Evolutionary conservation across 2,888 invertebrate species (phyloP).

Genomic region (Himalopsyche japonica): DNA sequence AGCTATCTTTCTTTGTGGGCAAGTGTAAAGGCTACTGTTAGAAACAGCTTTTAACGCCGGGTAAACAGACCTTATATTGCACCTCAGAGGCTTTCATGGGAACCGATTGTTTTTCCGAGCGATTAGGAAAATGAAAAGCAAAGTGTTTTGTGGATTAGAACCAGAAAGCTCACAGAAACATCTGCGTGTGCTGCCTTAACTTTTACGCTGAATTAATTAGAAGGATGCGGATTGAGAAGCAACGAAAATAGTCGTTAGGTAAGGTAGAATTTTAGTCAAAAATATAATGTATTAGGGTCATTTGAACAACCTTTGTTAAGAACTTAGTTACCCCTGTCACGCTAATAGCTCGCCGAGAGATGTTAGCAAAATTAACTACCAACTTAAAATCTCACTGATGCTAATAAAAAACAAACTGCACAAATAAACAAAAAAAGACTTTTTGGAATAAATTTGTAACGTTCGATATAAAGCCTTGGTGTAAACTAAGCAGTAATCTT

Average conservation of each 20-base stretch:
- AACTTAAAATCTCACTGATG: too few species aligned
- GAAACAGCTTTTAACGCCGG: conserved; percentile 23
- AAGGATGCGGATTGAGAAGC: background rate
- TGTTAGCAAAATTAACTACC: too few species aligned
- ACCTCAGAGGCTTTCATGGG: conserved; percentile 24
- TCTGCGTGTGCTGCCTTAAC: background rate
- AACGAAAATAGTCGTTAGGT: background rate
- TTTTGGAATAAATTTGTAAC: too few species aligned
- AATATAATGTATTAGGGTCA: background rate
- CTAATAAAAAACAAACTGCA: too few species aligned
- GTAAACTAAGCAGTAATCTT: background rate
- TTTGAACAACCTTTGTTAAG: background rate
- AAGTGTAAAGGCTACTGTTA: background rate
- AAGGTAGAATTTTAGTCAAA: background rate
- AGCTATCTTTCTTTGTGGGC: background rate
- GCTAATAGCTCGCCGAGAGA: too few species aligned
- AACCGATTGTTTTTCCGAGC: conserved; percentile 25
- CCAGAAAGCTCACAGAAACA: background rate
- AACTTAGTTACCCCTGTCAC: background rate
- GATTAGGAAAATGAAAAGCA: conserved; percentile 25
- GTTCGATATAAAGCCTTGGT: too few species aligned
- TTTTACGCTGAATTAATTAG: background rate
- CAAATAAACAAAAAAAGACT: too few species aligned
- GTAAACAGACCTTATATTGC: conserved; percentile 28
- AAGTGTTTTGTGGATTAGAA: conserved; percentile 18